Percentiles rank a stretch among this genome's conserved stretches.
Evolutionary conservation across 2,113 vertebrate species (phyloP).

Genomic region (Loxodonta africana): DNA sequence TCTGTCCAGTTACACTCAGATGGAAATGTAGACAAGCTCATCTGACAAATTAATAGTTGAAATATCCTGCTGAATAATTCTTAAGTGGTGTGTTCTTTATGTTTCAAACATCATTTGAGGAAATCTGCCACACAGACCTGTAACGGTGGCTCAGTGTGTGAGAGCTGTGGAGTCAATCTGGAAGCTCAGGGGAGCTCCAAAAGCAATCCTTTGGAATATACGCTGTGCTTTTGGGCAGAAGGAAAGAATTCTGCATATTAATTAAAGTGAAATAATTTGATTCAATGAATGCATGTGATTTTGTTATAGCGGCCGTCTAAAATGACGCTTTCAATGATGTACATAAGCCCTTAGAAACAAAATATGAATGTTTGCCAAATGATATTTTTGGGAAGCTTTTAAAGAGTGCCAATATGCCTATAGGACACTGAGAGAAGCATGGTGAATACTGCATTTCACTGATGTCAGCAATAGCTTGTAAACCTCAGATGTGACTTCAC

Average conservation of each 20-base stretch:
- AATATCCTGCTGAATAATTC: background rate
- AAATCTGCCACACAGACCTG: background rate
- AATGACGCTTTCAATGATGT: background rate
- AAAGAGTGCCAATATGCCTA: constrained; percentile 20
- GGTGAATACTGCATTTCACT: constrained; percentile 39
- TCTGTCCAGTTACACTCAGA: background rate
- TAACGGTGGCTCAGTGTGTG: background rate
- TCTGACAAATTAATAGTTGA: constrained; percentile 7
- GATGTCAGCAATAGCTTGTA: constrained; percentile 66
- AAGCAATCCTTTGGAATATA: background rate
- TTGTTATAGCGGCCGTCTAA: background rate
- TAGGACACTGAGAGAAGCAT: background rate
- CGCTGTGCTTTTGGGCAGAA: background rate
- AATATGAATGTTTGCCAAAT: constrained; percentile 36
- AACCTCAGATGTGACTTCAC: constrained; percentile 68
- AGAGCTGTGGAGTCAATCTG: background rate
- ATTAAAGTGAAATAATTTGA: constrained; percentile 18
- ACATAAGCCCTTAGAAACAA: constrained; percentile 30
- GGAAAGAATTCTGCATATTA: background rate
- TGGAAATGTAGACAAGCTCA: background rate
- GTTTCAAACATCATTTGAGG: constrained; percentile 15
- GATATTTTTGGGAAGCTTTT: constrained; percentile 67
- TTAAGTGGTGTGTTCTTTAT: background rate
- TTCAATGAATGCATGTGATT: background rate
- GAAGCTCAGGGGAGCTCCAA: background rate